Conservation (phyloP, 1,140 invertebrate genomes). For the Hylyphantes graminicola region DNA sequence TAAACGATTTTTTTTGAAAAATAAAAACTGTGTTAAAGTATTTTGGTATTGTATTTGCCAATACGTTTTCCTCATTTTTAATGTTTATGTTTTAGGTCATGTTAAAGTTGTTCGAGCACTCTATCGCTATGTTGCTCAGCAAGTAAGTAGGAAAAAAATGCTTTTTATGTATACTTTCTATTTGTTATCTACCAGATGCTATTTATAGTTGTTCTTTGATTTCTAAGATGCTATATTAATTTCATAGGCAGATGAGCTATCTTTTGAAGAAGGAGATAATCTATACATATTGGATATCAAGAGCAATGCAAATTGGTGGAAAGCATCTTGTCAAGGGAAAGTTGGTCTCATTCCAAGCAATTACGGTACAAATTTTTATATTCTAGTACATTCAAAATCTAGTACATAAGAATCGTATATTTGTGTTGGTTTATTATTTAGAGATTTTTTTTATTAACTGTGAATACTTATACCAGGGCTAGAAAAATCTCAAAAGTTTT, state of each 20-base stretch:
- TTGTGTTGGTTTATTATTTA: background rate
- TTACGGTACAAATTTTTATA: conserved; percentile 73
- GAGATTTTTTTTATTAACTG: too few species aligned
- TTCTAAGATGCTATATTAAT: background rate
- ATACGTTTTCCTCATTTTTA: background rate
- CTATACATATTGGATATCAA: conserved; percentile 75
- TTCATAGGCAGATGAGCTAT: conserved; percentile 70
- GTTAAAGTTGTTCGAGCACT: conserved; percentile 75
- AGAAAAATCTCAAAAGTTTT: too few species aligned
- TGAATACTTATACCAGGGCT: too few species aligned
- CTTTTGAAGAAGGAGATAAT: conserved; percentile 78
- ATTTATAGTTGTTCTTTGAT: background rate
- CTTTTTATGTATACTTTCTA: background rate
- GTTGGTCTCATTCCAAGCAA: conserved; percentile 76
- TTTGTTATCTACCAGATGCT: background rate
- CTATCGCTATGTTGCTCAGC: conserved; percentile 74
- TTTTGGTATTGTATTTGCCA: too few species aligned
- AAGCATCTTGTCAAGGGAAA: conserved; percentile 73
- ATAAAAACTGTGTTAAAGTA: too few species aligned
- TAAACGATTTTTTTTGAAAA: too few species aligned
- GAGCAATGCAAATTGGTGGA: conserved; percentile 74
- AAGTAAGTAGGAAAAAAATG: conserved; percentile 67
- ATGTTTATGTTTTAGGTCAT: conserved; percentile 69
- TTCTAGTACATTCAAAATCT: background rate
- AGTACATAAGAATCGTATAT: background rate